Percentiles rank a stretch among this genome's conserved stretches.
phyloP scores from a whole-genome alignment of 2,113 vertebrate genomes.

The Sorex araneus region DNA sequence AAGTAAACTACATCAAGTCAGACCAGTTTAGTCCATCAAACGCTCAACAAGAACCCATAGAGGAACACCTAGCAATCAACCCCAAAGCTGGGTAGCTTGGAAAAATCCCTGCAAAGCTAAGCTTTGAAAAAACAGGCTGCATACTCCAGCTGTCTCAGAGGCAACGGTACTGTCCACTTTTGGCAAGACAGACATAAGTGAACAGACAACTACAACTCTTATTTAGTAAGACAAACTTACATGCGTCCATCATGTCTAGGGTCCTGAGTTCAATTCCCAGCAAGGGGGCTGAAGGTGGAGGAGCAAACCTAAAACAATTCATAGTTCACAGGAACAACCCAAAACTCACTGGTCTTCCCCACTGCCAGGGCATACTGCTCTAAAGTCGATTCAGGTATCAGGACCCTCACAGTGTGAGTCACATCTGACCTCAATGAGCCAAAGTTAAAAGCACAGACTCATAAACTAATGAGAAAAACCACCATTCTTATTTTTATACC shows the following conservation, averaged over 20 bases:
- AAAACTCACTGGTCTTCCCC: background rate
- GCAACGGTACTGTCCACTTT: too few species aligned
- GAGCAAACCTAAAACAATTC: too few species aligned
- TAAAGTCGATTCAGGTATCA: background rate
- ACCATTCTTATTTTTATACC: slow-evolving; percentile 44
- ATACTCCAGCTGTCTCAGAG: too few species aligned
- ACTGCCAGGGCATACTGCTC: background rate
- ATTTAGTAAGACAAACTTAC: slow-evolving; percentile 53
- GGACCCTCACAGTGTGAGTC: background rate
- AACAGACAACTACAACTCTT: slow-evolving; percentile 53
- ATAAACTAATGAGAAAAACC: slow-evolving; percentile 67
- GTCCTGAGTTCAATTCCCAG: too few species aligned
- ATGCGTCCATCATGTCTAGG: background rate
- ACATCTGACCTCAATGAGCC: slow-evolving; percentile 38
- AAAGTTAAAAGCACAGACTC: slow-evolving; percentile 27
- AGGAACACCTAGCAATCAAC: too few species aligned
- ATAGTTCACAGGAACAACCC: background rate
- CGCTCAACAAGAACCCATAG: too few species aligned
- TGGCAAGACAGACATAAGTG: background rate
- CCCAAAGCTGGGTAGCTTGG: too few species aligned
- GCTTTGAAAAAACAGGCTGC: too few species aligned
- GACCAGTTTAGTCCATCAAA: too few species aligned
- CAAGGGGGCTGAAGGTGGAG: too few species aligned
- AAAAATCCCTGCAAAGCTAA: too few species aligned
- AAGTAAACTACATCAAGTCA: too few species aligned